A percentile compares a stretch with the other conserved stretches of the same genome.
phyloP scores from a whole-genome alignment of 1,140 invertebrate species.

The Apis cerana region DNA sequence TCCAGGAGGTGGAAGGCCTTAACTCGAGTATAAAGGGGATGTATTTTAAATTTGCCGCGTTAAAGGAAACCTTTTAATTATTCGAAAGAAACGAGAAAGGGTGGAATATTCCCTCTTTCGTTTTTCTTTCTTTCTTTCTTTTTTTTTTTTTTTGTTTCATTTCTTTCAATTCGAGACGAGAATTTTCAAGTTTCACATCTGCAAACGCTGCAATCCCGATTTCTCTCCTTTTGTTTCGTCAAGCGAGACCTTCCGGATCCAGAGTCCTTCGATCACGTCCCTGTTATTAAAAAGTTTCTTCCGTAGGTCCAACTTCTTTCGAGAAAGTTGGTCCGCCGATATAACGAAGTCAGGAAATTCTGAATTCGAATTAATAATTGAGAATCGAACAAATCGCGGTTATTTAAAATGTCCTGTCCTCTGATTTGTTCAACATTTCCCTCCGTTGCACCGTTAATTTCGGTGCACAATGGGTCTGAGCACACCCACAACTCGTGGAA shows the following conservation, averaged over 20 bases:
- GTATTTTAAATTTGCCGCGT: constrained; percentile 56
- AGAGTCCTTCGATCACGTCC: constrained; percentile 51
- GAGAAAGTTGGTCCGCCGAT: constrained; percentile 22
- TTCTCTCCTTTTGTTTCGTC: constrained; percentile 15
- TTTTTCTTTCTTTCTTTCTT: not conserved
- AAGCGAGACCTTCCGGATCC: not conserved
- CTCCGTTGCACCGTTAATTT: not conserved
- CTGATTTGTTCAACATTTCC: not conserved
- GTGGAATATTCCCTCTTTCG: not conserved
- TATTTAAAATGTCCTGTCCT: constrained; percentile 8
- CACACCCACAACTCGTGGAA: not conserved
- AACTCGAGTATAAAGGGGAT: constrained; percentile 49
- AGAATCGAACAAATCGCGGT: not conserved
- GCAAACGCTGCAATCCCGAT: not conserved
- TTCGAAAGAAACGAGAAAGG: constrained; percentile 30
- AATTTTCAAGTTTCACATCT: constrained; percentile 46
- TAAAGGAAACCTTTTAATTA: constrained; percentile 59
- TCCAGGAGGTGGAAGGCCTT: constrained; percentile 29
- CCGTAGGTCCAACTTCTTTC: not conserved
- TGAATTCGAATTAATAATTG: constrained; percentile 3
- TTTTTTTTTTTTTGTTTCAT: not conserved
- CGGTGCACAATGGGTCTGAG: not conserved
- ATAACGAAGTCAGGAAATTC: constrained; percentile 35
- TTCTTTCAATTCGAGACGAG: not conserved
- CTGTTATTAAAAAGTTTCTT: constrained; percentile 55